These are phyloP conservation scores for Macropodus opercularis DNA, from an alignment of 2,797 vertebrate genomes.

Conservation along the genomic window DNA sequence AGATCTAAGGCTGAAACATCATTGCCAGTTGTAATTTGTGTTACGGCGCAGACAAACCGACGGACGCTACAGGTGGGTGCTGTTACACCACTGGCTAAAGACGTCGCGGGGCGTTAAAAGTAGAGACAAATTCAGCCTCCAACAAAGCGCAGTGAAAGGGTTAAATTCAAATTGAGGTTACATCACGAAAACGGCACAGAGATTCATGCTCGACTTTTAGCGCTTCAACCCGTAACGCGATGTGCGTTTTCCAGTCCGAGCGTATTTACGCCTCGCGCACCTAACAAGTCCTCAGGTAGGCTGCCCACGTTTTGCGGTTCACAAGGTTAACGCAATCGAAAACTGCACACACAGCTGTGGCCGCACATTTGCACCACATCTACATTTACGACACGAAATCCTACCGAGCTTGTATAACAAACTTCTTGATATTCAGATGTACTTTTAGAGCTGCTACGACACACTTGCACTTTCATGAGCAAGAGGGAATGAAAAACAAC, in stretches of 20 bases:
- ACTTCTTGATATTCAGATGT: slow-evolving; percentile 38
- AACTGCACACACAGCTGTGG: slow-evolving; percentile 39
- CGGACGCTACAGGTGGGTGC: too few species aligned
- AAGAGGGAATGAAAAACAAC: slow-evolving; percentile 37
- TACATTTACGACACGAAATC: slow-evolving; percentile 25
- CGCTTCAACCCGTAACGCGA: slow-evolving; percentile 12
- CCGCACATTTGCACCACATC: slow-evolving; percentile 18
- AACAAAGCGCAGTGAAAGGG: too few species aligned
- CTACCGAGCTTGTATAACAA: slow-evolving; percentile 19
- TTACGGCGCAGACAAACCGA: too few species aligned
- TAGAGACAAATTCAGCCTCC: too few species aligned
- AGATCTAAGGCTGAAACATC: too few species aligned
- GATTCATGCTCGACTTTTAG: slow-evolving; percentile 35
- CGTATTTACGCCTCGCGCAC: slow-evolving; percentile 33
- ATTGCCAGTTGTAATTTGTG: too few species aligned
- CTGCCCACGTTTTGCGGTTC: slow-evolving; percentile 30
- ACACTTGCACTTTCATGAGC: slow-evolving; percentile 18
- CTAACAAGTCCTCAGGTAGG: slow-evolving; percentile 46
- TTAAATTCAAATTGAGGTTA: too few species aligned
- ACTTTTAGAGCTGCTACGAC: slow-evolving; percentile 7
- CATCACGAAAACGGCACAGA: neutral
- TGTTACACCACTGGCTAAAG: too few species aligned
- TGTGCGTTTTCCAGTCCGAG: slow-evolving; percentile 23
- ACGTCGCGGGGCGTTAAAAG: too few species aligned
- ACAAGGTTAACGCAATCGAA: slow-evolving; percentile 51